Percentiles rank a stretch among this genome's conserved stretches.
phyloP scores from a whole-genome alignment of 23 tunicate genomes.

The Clavelina lepadiformis region DNA sequence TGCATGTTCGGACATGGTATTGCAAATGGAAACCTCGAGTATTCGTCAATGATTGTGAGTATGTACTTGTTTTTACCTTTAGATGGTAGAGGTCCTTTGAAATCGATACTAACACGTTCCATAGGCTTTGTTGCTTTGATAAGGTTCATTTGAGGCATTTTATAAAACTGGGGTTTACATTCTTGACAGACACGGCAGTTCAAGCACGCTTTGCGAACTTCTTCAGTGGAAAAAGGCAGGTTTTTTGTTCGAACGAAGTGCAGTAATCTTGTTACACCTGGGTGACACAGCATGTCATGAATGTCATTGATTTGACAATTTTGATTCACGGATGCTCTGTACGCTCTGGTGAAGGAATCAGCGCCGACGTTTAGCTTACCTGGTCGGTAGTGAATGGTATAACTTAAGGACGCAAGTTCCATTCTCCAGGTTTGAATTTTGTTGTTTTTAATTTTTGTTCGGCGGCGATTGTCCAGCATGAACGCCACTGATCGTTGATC shows the following conservation, averaged over 20 bases:
- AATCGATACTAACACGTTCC: neutral
- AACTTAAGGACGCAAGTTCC: constrained; percentile 6
- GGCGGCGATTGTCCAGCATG: constrained; percentile 16
- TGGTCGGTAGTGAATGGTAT: constrained; percentile 12
- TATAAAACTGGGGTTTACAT: constrained; percentile 10
- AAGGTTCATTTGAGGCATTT: neutral
- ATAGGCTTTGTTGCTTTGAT: constrained; percentile 23
- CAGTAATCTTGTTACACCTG: constrained; percentile 9
- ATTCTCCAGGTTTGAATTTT: constrained; percentile 21
- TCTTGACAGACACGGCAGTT: constrained; percentile 9
- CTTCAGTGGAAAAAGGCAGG: constrained; percentile 19
- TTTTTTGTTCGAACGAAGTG: constrained; percentile 27
- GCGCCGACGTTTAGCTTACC: constrained; percentile 31
- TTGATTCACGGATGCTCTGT: constrained; percentile 2
- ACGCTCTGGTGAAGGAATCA: constrained; percentile 15
- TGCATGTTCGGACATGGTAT: constrained; percentile 10
- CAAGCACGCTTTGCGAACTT: constrained; percentile 17
- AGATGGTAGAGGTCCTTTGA: neutral
- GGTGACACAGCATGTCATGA: constrained; percentile 17
- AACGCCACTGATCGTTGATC: constrained; percentile 29
- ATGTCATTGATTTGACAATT: constrained; percentile 1
- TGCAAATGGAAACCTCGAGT: constrained; percentile 16
- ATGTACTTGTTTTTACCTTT: neutral
- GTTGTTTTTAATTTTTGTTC: constrained; percentile 17
- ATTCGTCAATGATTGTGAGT: constrained; percentile 6